phyloP scores from a whole-genome alignment of 2,113 vertebrate genomes.

The Charadrius vociferus region DNA sequence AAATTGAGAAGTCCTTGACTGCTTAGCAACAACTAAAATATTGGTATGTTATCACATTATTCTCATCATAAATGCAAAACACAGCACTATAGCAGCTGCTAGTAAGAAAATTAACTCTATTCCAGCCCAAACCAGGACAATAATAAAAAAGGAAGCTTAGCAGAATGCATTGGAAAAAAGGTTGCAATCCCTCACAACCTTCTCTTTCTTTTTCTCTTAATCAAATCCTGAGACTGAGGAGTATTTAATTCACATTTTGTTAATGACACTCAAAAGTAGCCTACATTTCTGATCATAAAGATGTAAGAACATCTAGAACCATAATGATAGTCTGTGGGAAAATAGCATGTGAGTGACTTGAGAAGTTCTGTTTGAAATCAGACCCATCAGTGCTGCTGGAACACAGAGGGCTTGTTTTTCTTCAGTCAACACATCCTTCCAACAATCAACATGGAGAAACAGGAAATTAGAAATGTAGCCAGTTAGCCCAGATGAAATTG shows the following conservation, averaged over 20 bases:
- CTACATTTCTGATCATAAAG: not conserved
- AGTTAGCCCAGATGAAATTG: not conserved
- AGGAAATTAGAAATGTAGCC: not conserved
- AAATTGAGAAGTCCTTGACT: not conserved
- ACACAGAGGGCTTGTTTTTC: not conserved
- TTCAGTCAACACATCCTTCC: not conserved
- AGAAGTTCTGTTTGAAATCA: not conserved
- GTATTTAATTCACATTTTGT: not conserved
- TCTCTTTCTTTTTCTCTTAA: not conserved
- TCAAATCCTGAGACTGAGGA: not conserved
- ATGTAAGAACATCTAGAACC: not conserved
- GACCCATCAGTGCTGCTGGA: not conserved
- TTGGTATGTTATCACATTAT: not conserved
- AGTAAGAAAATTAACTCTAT: not conserved
- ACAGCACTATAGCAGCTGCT: not conserved
- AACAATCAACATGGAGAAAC: not conserved
- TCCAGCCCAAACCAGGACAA: not conserved
- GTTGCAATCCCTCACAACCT: not conserved
- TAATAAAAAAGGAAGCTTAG: not conserved
- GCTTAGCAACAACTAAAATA: not conserved
- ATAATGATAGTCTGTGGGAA: not conserved
- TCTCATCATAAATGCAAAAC: not conserved
- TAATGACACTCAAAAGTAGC: not conserved
- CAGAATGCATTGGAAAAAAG: not conserved
- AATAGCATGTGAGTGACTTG: not conserved